Conservation (phyloP, 2,888 invertebrate genomes). For the Lacanobia wlatinum region DNA sequence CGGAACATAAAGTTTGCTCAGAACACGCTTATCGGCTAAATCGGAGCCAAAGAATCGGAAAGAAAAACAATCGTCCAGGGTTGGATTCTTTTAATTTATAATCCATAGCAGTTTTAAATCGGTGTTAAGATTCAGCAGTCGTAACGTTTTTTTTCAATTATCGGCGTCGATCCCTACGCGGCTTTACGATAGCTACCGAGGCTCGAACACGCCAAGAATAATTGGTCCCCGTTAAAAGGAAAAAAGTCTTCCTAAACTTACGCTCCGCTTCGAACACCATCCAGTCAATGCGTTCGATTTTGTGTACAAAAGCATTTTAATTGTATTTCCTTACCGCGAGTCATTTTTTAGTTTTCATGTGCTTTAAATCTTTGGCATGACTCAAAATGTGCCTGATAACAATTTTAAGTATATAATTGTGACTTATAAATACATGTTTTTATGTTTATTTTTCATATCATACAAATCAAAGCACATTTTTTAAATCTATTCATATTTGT, state of each 20-base stretch:
- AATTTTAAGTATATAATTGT: too few relatives aligned
- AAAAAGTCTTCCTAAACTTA: slow-evolving; percentile 70
- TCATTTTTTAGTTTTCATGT: not conserved
- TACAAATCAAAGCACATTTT: not conserved
- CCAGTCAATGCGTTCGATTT: slow-evolving; percentile 71
- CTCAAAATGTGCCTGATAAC: too few relatives aligned
- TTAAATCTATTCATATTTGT: not conserved
- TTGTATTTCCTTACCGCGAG: slow-evolving; percentile 46
- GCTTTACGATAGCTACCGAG: slow-evolving; percentile 85
- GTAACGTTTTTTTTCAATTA: slow-evolving; percentile 88
- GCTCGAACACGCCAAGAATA: slow-evolving; percentile 77
- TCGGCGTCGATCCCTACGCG: slow-evolving; percentile 85
- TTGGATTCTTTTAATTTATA: slow-evolving; percentile 89
- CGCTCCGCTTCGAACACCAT: slow-evolving; percentile 65
- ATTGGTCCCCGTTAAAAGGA: slow-evolving; percentile 66
- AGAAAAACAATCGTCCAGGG: slow-evolving; percentile 83
- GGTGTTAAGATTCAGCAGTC: slow-evolving; percentile 88
- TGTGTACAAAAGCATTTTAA: too few relatives aligned
- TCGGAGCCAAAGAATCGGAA: slow-evolving; percentile 81
- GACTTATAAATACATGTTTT: too few relatives aligned
- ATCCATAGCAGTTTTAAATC: slow-evolving; percentile 88
- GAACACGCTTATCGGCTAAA: slow-evolving; percentile 84
- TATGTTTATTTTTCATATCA: slow-evolving; percentile 7
- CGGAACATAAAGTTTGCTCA: slow-evolving; percentile 85
- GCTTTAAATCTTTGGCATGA: not conserved